Conservation (phyloP, 2,797 vertebrate species). For the Naso thynnoides region DNA sequence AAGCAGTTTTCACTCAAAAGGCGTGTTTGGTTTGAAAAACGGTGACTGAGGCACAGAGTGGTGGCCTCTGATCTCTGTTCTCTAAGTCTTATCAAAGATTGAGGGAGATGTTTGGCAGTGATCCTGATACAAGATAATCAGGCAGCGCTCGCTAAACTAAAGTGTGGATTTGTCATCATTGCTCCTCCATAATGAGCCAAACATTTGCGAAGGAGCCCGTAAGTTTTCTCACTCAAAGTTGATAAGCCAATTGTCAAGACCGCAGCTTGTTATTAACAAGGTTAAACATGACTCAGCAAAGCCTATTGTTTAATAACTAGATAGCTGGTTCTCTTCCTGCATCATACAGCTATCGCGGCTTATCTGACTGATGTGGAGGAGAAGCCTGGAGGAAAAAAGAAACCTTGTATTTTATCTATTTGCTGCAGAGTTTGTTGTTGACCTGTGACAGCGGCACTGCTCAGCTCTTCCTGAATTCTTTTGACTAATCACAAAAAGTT, state of each 20-base stretch:
- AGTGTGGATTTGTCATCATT: slow-evolving; percentile 34
- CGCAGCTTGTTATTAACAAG: slow-evolving; percentile 36
- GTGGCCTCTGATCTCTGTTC: slow-evolving; percentile 18
- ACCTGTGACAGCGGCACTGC: background rate
- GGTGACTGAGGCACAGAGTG: slow-evolving; percentile 2
- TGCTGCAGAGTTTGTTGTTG: slow-evolving; percentile 15
- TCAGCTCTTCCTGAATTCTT: background rate
- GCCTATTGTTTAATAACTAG: slow-evolving; percentile 60
- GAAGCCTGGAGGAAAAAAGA: slow-evolving; percentile 23
- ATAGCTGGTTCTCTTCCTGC: slow-evolving; percentile 51
- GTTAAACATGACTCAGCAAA: slow-evolving; percentile 55
- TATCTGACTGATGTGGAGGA: slow-evolving; percentile 45
- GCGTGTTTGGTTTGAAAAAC: slow-evolving; percentile 51
- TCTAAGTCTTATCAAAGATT: slow-evolving; percentile 1
- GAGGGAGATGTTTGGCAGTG: slow-evolving; percentile 32
- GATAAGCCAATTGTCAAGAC: slow-evolving; percentile 42
- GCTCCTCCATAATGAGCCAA: slow-evolving; percentile 19
- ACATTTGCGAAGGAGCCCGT: slow-evolving; percentile 31
- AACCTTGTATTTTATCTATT: slow-evolving; percentile 47
- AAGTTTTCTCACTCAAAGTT: slow-evolving; percentile 22
- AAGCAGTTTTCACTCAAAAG: slow-evolving; percentile 61
- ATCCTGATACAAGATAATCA: slow-evolving; percentile 58
- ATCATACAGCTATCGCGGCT: slow-evolving; percentile 31
- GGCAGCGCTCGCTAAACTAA: slow-evolving; percentile 24
- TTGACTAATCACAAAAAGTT: background rate